Evolutionary conservation across 1,140 invertebrate species (phyloP), one percentile per base, ranked within the genome.

Genomic region (Drosophila bocki): DNA sequence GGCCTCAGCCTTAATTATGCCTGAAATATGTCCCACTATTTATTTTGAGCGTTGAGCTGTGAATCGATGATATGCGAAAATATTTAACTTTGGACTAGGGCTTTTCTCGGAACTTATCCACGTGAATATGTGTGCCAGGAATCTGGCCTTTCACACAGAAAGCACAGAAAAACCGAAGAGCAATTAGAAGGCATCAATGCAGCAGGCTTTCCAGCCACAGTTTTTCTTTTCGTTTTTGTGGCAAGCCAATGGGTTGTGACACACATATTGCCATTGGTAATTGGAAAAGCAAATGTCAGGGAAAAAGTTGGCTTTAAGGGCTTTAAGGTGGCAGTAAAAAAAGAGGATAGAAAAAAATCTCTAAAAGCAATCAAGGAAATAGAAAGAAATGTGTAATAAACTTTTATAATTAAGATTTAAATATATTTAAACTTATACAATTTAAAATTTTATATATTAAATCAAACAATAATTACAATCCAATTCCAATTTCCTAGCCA

Each of bases 11-110:
- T 69, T 69, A 77, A 77, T 77, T 77, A 77, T 59, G 50, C 56
- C 50, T 74, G 69, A 74, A 62, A 54, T 75, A 75, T 75, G 57
- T 39, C 29, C 47, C 17, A 75, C 53, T 75, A 75, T 75, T 75
- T 74, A 74, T 76, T 76, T 65, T 29, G 9, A 51, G 45, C 60
- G 33, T 17, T 51, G 50, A 57, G 41, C 41, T 19, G 8, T 69
- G 29, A 45, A 75, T 57, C 48, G 41, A 57, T 39, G 47, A 57
- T 33, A 54, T 33, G 62, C 7, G 15, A n/a, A 75, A 63, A 75
- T 56, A 74, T 63, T 50, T 71, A 42, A 42, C 53, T 8, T 59
- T 26, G 54, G 19, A 54, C 51, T 17, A 1, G 33, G 17, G 29
- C 1, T 54, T 11, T 54, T 13, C 13, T 2, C 35, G 3, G 3